A percentile compares a stretch with the other conserved stretches of the same genome.
phyloP scores from a whole-genome alignment of 2,113 vertebrate genomes.

The Axis porcinus region DNA sequence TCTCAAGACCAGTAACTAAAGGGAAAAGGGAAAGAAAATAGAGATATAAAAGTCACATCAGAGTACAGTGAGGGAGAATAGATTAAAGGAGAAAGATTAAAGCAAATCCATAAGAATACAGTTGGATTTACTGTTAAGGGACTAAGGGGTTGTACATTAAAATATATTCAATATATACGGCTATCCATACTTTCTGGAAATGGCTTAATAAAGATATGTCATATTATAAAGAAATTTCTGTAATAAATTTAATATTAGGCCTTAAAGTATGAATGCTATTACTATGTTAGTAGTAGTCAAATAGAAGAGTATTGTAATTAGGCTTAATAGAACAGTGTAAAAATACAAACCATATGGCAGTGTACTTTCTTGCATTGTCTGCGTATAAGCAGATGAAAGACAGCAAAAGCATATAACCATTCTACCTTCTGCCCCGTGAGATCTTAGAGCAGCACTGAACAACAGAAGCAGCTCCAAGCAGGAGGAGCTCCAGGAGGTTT shows the following conservation, averaged over 20 bases:
- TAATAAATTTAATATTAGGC: background rate
- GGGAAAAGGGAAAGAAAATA: conserved; percentile 23
- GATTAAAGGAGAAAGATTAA: background rate
- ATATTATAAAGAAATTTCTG: background rate
- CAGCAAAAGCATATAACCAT: background rate
- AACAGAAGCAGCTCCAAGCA: background rate
- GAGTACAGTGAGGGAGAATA: background rate
- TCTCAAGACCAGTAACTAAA: conserved; percentile 47
- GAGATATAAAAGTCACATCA: conserved; percentile 29
- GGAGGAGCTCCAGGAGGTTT: background rate
- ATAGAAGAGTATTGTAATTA: background rate
- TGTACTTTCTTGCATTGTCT: background rate
- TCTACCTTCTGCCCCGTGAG: background rate
- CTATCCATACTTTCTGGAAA: background rate
- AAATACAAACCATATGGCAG: background rate
- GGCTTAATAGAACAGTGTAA: background rate
- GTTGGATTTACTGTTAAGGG: background rate
- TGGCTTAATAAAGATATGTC: background rate
- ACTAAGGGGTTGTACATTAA: background rate
- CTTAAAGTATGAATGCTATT: conserved; percentile 7
- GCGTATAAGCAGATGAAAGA: background rate
- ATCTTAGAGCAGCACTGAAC: background rate
- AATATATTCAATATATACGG: background rate
- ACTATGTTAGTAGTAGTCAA: background rate
- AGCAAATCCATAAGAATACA: background rate